Evolutionary conservation across 2,888 invertebrate species (phyloP).

Genomic region (Drosophila testacea): DNA sequence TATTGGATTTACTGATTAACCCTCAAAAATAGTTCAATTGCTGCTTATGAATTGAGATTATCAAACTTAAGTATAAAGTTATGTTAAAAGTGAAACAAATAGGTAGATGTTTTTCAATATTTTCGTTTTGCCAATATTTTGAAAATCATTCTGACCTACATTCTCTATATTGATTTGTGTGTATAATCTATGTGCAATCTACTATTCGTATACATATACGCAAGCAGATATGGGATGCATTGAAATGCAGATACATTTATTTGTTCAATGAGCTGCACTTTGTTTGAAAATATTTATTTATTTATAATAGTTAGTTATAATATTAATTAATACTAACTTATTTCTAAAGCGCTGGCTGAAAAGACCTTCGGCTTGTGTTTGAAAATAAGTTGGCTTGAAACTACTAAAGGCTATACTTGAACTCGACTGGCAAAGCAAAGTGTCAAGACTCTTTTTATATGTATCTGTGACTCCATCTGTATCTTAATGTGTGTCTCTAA

Average conservation of each 20-base stretch:
- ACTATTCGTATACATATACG: too few relatives aligned
- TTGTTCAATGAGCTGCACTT: conserved; percentile 41
- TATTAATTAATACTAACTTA: too few relatives aligned
- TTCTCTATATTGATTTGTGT: background rate
- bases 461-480: conserved; percentile 11
- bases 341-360: too few relatives aligned
- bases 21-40: too few relatives aligned
- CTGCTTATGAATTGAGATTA: background rate
- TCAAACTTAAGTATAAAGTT: too few relatives aligned
- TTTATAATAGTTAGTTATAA: too few relatives aligned
- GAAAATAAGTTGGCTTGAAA: conserved; percentile 37
- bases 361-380: conserved; percentile 20
- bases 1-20: too few relatives aligned
- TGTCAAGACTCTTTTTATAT: conserved; percentile 46
- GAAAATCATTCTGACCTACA: background rate
- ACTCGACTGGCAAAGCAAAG: conserved; percentile 34
- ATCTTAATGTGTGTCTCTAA: conserved; percentile 1
- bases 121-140: background rate
- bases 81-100: too few relatives aligned
- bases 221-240: conserved; percentile 1
- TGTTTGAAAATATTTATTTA: background rate
- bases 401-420: conserved; percentile 49
- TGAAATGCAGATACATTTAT: conserved; percentile 44
- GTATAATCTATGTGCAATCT: background rate
- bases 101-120: background rate